Evolutionary conservation across 2,113 vertebrate species (phyloP).

Genomic region (rabbit (Oryctolagus cuniculus)): mOryCun1.1 NC_091432.1:234184501-234185000

Average conservation of each 20-base stretch:
- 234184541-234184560: background rate
- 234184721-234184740: background rate
- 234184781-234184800: background rate
- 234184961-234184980: fast-evolving
- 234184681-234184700: background rate
- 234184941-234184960: too few relatives aligned
- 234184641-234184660: background rate
- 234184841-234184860: too few relatives aligned
- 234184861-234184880: too few relatives aligned
- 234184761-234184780: too few relatives aligned
- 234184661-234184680: too few relatives aligned
- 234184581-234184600: background rate
- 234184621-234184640: background rate
- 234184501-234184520: background rate
- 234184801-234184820: background rate
- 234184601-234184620: background rate
- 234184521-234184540: too few relatives aligned
- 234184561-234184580: background rate
- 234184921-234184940: background rate
- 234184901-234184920: background rate
- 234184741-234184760: background rate
- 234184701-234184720: too few relatives aligned
- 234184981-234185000: fast-evolving
- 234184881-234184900: background rate
- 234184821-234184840: background rate